These are phyloP conservation scores for Lacanobia oleracea DNA, from an alignment of 2,888 invertebrate species.

Conservation along the genomic window DNA sequence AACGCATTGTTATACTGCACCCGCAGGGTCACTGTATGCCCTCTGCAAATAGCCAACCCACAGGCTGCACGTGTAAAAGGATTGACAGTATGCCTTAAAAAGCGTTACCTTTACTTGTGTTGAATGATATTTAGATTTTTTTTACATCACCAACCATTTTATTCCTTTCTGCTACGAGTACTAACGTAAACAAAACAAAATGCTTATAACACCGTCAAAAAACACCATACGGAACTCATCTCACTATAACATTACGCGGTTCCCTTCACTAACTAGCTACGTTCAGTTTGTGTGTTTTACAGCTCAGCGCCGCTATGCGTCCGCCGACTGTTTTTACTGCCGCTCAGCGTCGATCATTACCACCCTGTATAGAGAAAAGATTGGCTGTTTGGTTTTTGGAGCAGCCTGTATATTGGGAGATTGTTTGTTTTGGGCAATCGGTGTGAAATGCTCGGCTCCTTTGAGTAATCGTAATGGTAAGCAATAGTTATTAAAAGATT, in stretches of 20 bases:
- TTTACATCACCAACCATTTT: background rate
- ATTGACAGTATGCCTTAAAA: too few relatives aligned
- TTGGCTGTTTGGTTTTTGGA: conserved; percentile 36
- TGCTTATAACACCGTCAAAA: background rate
- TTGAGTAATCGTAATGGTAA: background rate
- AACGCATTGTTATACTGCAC: too few relatives aligned
- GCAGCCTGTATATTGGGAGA: conserved; percentile 16
- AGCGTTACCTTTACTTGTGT: too few relatives aligned
- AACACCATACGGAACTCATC: conserved; percentile 45
- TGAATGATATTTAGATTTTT: too few relatives aligned
- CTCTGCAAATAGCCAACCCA: too few relatives aligned
- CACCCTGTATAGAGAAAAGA: conserved; percentile 45
- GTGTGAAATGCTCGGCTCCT: background rate
- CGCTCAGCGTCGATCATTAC: conserved; percentile 66
- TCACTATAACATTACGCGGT: conserved; percentile 5
- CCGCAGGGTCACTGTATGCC: too few relatives aligned
- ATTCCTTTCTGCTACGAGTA: background rate
- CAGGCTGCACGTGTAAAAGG: too few relatives aligned
- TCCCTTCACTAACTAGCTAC: conserved; percentile 57
- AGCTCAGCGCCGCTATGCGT: conserved; percentile 61
- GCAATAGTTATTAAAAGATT: too few relatives aligned
- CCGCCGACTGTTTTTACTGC: conserved; percentile 60
- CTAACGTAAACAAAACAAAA: background rate
- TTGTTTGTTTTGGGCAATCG: background rate
- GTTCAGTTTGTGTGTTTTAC: conserved; percentile 68